Conservation (phyloP, 2,113 vertebrate genomes). For the Macaca fascicularis region DNA sequence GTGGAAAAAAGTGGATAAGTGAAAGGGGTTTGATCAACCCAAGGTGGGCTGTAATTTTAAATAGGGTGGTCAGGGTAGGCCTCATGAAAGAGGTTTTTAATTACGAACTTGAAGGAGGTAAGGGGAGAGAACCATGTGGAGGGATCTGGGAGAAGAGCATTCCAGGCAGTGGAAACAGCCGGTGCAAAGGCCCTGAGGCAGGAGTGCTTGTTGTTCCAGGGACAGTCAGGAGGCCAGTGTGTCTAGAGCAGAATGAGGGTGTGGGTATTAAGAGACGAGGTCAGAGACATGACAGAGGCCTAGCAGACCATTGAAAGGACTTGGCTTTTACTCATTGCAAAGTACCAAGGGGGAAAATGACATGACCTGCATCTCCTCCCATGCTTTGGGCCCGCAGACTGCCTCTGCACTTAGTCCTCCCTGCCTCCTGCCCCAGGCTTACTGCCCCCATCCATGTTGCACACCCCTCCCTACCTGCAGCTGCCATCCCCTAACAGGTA, state of each 20-base stretch:
- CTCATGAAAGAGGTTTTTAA: background rate
- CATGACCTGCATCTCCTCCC: background rate
- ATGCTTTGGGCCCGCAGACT: background rate
- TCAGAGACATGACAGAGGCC: background rate
- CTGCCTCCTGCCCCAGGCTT: background rate
- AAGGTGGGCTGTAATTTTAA: background rate
- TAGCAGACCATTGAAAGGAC: background rate
- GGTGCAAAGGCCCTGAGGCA: background rate
- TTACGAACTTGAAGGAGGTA: background rate
- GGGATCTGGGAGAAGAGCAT: background rate
- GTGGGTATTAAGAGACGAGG: background rate
- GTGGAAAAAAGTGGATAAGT: background rate
- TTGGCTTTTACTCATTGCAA: background rate
- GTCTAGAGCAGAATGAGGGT: background rate
- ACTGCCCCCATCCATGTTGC: background rate
- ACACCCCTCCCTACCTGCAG: fast-evolving
- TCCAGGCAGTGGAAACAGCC: background rate
- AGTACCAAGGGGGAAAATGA: background rate
- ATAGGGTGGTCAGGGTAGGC: background rate
- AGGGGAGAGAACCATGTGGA: background rate
- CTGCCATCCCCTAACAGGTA: background rate
- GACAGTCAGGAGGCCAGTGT: background rate
- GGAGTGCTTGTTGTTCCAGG: background rate
- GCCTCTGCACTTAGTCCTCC: background rate
- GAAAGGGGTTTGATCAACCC: background rate